Evolutionary conservation across 2,113 vertebrate genomes (phyloP), one percentile per base, ranked within the genome.

Genomic region (Panthera tigris): DNA sequence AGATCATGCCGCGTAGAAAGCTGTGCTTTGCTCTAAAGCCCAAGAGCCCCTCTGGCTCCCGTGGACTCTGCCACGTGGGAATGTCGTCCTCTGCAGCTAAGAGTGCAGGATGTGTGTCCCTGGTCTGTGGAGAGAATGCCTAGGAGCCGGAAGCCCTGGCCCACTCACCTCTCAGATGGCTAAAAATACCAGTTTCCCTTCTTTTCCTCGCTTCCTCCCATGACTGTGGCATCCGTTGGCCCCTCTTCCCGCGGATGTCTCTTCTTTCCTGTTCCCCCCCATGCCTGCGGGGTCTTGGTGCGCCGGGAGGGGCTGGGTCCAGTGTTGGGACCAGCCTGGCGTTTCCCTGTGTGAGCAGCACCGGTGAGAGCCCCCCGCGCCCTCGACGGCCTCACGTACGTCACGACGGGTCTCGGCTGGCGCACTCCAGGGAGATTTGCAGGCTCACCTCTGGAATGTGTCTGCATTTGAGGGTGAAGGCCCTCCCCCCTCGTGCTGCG

Each of bases 321-420:
- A 15, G 27, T 4, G 27, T 31, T 7, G 25, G 74, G 74, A 45
- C 73, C 13, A 29, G 39, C 25, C 73, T 1, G 39, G 25, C 13
- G 3, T 76, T 76, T 48, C 41, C 73, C 41, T 16, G 73, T 29
- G 39, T 4, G 13, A 48, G 25, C 27, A 16, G 74, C 74, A 16
- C 29, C 14, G 0, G 27, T 0, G 7, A 15, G 39, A 19, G 41
- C 12, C 23, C 4, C 33, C 4, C 1, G 69, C 7, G 2, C 45
- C 74, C 27, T 18, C 13, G 41, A 76, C 0, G 7, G 3, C 6
- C 73, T 15, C 25, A 1, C 7, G 39, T 16, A 21, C 2, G 1
- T 14, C 21, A 23, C 39, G 14, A 1, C 23, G 1, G 3, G 39
- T 27, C 71, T 1, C 5, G 14, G 39, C 23, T 2, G 71, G 71